Evolutionary conservation across 2,797 vertebrate species (phyloP), one percentile per base, ranked within the genome.

Genomic region (Clarias fuscus): DNA sequence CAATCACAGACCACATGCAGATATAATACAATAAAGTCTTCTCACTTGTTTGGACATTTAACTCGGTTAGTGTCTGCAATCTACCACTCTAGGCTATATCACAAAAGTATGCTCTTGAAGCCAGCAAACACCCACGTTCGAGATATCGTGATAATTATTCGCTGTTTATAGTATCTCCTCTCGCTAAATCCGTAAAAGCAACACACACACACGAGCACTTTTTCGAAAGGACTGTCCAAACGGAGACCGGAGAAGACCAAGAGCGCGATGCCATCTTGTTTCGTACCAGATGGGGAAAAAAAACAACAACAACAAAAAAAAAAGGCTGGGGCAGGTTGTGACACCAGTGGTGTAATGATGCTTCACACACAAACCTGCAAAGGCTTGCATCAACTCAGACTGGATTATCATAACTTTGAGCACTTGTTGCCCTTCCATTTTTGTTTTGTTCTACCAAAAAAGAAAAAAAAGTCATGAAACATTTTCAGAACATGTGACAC

Each of bases 1-100:
- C 93, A 95, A 96, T 94, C 95, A 96, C 95, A 88, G 92, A 93
- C 94, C 93, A 96, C 96, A 96, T 96, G 96, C 96, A 96, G 94
- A 95, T 96, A 96, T 96, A 96, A 93, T 95, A 95, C 95, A 96
- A 95, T 94, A 95, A 92, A 94, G 94, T 95, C 94, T 94, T 93
- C 93, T 95, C 94, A 95, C 93, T 93, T 84, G 85, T 90, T 91
- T 90, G 89, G 91, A 92, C 90, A 90, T 88, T 90, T 88, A 89
- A 90, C 88, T 92, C 88, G 93, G 93, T 95, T 95, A 94, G 94
- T 95, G 94, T 95, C 94, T 95, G 95, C 91, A 94, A 96, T 95
- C 96, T 96, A 96, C 94, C 93, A 87, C 89, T 94, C 95, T 96
- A 96, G 95, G 94, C 94, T 96, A 96, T 94, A 95, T 94, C 95